phyloP scores from a whole-genome alignment of 2,888 invertebrate species.

The Drosophila nr. perissopoda region DNA sequence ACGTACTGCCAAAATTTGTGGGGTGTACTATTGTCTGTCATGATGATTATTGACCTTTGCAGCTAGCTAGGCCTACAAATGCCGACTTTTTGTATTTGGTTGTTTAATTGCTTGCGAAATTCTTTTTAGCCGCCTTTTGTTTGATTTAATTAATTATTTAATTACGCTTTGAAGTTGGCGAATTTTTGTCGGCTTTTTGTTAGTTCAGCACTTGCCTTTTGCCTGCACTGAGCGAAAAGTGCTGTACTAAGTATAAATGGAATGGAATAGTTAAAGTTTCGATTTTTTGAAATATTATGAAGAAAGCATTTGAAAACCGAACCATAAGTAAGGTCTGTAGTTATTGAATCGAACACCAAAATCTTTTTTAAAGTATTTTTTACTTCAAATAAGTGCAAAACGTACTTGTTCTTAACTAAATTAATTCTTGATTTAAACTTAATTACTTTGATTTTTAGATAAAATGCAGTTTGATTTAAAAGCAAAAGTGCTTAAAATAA shows the following conservation, averaged over 20 bases:
- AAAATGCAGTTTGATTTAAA: neutral
- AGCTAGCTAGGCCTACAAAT: slow-evolving; percentile 55
- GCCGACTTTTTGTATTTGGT: neutral
- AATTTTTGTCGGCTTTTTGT: slow-evolving; percentile 50
- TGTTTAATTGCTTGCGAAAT: slow-evolving; percentile 74
- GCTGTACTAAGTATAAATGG: neutral
- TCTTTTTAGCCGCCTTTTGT: slow-evolving; percentile 63
- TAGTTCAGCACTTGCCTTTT: slow-evolving; percentile 35
- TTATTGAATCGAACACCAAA: neutral
- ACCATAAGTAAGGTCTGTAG: neutral
- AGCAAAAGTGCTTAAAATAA: neutral
- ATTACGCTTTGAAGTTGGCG: slow-evolving; percentile 73
- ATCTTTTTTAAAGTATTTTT: neutral
- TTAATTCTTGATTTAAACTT: neutral
- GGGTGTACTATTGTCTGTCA: slow-evolving; percentile 46
- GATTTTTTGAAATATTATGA: neutral
- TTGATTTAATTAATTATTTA: slow-evolving; percentile 80
- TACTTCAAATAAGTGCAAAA: neutral
- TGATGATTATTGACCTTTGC: slow-evolving; percentile 74
- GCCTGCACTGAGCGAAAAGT: slow-evolving; percentile 11
- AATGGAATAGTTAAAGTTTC: neutral
- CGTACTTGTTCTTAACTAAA: neutral
- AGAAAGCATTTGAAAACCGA: neutral
- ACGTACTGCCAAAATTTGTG: slow-evolving; percentile 42
- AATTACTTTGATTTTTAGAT: neutral